Evolutionary conservation across 2,888 invertebrate genomes (phyloP), one percentile per base, ranked within the genome.

Genomic region (Ernsta delagoae): DNA sequence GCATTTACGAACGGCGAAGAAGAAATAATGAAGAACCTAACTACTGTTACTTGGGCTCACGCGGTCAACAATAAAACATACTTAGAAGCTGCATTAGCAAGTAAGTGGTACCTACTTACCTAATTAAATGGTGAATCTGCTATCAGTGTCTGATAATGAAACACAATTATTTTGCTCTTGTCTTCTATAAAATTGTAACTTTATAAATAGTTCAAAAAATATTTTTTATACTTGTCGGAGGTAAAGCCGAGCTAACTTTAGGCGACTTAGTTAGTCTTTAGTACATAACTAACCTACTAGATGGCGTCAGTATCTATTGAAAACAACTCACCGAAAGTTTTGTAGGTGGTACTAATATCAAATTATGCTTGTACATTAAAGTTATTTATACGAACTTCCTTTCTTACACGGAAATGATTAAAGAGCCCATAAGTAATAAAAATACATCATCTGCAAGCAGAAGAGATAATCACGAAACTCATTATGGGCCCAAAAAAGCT

Each of bases 1-100:
- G 78, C 83, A 45, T 75, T 78, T 61, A 87, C 84, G 65, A 81
- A 77, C 57, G 85, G 86, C 70, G 85, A 91, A 56, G 90, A 91
- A 76, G 90, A 89, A 78, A 76, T 79, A 57, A 93, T 92, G 90
- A 90, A 91, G 65, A 97, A 98, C 83, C 88, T 97, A 64, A 96
- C 96, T 0, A 94, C 94, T 70, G 92, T 98, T 36, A 95, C 95
- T 24, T 98, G 98, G 98, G 96, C 96, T 0, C 98, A 98, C 87
- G 97, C 97, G 43, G 97, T 97, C 54, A 98, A 98, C 85, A 96
- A 95, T 76, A 94, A 94, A 79, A 89, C 92, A 0, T 89, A 95
- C 72, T 90, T 98, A 48, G 84, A 94, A 6, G 90, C 94, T 1
- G 95, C 96, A 48, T 87, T 98, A 57, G 86, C 88, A 45, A 94